A percentile compares a stretch with the other conserved stretches of the same genome.
Evolutionary conservation across 2,113 vertebrate species (phyloP).

Genomic region (Genyomyrus donnyi): DNA sequence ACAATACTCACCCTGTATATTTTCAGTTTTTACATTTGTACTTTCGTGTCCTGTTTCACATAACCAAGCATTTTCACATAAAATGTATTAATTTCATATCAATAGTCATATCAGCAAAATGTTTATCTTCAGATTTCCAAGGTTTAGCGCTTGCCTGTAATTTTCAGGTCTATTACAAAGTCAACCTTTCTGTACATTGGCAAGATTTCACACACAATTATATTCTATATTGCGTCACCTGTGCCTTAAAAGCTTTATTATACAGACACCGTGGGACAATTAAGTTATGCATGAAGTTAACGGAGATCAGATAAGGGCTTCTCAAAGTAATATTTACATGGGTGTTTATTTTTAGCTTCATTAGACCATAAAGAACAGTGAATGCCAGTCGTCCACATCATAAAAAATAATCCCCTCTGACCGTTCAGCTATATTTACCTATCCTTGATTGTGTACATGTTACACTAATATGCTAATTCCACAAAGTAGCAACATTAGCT

Average conservation of each 20-base stretch:
- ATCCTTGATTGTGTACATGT: constrained; percentile 20
- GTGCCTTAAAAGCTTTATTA: background rate
- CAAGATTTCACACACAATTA: background rate
- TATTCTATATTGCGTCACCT: background rate
- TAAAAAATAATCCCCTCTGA: background rate
- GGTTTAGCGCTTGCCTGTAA: background rate
- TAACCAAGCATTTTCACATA: background rate
- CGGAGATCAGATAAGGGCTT: background rate
- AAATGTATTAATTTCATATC: background rate
- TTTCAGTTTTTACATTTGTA: background rate
- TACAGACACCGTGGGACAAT: background rate
- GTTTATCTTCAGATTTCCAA: background rate
- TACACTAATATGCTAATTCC: constrained; percentile 28
- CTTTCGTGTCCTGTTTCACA: background rate
- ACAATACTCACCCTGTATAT: background rate
- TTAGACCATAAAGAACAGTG: background rate
- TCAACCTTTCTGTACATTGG: background rate
- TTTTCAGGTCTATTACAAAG: background rate
- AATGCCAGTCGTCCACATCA: background rate
- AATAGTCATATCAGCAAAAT: background rate
- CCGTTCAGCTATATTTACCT: constrained; percentile 18
- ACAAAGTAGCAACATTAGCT: constrained; percentile 15
- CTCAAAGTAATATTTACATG: background rate
- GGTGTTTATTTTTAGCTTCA: background rate
- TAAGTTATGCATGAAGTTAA: background rate